Evolutionary conservation across 2,888 invertebrate genomes (phyloP), one percentile per base, ranked within the genome.

Genomic region (Parascotia fuliginaria): DNA sequence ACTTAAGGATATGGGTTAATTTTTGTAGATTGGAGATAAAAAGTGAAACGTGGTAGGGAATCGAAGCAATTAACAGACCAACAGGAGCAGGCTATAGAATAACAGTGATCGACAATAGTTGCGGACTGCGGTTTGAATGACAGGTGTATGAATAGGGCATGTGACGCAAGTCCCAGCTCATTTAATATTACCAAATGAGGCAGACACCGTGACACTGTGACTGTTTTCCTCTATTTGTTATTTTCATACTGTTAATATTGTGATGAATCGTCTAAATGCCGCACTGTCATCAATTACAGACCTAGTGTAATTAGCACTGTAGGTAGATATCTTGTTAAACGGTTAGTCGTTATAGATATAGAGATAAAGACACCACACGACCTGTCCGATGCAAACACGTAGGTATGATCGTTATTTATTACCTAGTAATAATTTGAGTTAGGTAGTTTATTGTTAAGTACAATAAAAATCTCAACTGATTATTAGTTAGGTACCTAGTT

Each of bases 121-220:
- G 42, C 36, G 44, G n/a, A 32, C 41, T 47, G 41, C 32, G 44
- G 32, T 14, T 59, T 72, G 70, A 73, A 77, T 70, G 79, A 72
- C 79, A 82, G 75, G 70, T 78, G 73, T 65, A 58, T 73, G 66
- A 70, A 68, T 71, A 61, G 60, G 55, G 43, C 49, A 48, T 62
- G 38, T 83, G 82, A 81, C 79, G 81, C 70, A 77, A 77, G 59
- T 51, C 58, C 48, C 50, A 53, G 38, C 53, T 60, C 60, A 64
- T 65, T 72, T 55, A 43, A 61, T 68, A 69, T 67, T 51, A 60
- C 63, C 43, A 67, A 74, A 71, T 60, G 44, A 64, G 59, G 15
- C 33, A 42, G 36, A 38, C 45, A 51, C 9, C 34, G 27, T 29
- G 36, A 38, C 45, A 51, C 9, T 32, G 27, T 29, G 19, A 40